These are phyloP conservation scores for Cybosia mesomella DNA, from an alignment of 2,888 invertebrate species.

Conservation along the genomic window DNA sequence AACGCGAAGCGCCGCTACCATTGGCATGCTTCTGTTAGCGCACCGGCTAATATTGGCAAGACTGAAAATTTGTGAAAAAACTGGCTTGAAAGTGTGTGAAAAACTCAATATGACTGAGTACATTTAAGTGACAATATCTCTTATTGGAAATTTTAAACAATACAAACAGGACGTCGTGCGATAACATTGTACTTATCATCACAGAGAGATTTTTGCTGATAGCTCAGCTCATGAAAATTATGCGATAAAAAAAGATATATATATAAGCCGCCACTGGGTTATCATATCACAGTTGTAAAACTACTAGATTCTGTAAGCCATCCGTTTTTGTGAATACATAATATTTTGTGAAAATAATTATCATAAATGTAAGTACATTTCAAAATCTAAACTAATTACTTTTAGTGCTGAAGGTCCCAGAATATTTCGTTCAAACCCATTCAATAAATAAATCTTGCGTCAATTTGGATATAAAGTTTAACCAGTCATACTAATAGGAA, in stretches of 20 bases:
- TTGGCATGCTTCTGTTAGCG: too few relatives aligned
- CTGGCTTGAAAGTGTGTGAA: too few relatives aligned
- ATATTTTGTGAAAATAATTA: conserved; percentile 10
- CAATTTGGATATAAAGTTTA: too few relatives aligned
- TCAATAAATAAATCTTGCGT: neutral
- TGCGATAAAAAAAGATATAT: conserved; percentile 61
- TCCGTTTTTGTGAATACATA: conserved; percentile 17
- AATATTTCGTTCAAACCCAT: neutral
- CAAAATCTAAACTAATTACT: neutral
- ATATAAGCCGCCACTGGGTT: conserved; percentile 34
- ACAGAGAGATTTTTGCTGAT: conserved; percentile 32
- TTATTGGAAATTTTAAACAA: neutral
- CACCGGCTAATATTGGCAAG: too few relatives aligned
- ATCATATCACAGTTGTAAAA: conserved; percentile 33
- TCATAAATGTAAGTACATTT: neutral
- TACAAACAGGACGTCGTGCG: conserved; percentile 22
- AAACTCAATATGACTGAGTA: conserved; percentile 2
- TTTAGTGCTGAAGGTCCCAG: neutral
- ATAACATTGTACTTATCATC: conserved; percentile 39
- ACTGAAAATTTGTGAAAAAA: too few relatives aligned
- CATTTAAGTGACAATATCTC: conserved; percentile 18
- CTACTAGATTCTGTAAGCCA: conserved; percentile 29
- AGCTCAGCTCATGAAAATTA: conserved; percentile 37
- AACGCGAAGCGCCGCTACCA: too few relatives aligned
- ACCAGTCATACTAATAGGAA: neutral